These are phyloP conservation scores for Chloromyia formosa DNA, from an alignment of 2,888 invertebrate genomes.

Conservation along the genomic window DNA sequence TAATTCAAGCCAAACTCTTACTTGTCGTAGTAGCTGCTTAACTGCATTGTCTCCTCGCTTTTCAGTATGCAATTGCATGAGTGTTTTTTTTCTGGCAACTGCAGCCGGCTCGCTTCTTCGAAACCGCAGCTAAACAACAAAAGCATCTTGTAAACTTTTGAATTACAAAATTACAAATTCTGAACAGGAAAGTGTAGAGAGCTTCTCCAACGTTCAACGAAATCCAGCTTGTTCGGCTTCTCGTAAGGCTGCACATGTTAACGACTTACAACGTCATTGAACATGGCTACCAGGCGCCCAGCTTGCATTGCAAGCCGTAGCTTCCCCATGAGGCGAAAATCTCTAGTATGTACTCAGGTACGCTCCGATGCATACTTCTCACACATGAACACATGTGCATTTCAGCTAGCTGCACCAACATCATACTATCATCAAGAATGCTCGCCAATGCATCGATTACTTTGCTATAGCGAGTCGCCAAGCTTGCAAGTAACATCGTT, in stretches of 20 bases:
- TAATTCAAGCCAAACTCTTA: too few relatives aligned
- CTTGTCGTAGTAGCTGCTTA: too few relatives aligned
- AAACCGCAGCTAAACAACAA: background rate
- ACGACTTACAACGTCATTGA: slow-evolving; percentile 57
- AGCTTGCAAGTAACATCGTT: background rate
- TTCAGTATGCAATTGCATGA: too few relatives aligned
- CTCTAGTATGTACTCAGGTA: slow-evolving; percentile 19
- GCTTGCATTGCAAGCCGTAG: slow-evolving; percentile 49
- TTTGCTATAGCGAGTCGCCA: background rate
- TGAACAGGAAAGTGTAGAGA: slow-evolving; percentile 49
- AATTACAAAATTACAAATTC: background rate
- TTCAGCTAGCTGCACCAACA: slow-evolving; percentile 31
- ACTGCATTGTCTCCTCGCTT: too few relatives aligned
- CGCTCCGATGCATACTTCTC: slow-evolving; percentile 15
- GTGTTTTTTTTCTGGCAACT: too few relatives aligned
- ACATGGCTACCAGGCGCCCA: slow-evolving; percentile 55
- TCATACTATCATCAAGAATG: background rate
- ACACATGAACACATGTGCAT: slow-evolving; percentile 20
- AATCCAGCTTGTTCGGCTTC: background rate
- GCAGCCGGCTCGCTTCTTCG: background rate
- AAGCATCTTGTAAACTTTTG: background rate
- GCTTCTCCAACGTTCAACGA: slow-evolving; percentile 5
- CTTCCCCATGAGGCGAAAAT: slow-evolving; percentile 11
- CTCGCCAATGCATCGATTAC: background rate
- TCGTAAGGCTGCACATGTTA: slow-evolving; percentile 51